These are phyloP conservation scores for Brachyrhaphis roseni DNA, from an alignment of 2,797 vertebrate species.

Conservation along the genomic window DNA sequence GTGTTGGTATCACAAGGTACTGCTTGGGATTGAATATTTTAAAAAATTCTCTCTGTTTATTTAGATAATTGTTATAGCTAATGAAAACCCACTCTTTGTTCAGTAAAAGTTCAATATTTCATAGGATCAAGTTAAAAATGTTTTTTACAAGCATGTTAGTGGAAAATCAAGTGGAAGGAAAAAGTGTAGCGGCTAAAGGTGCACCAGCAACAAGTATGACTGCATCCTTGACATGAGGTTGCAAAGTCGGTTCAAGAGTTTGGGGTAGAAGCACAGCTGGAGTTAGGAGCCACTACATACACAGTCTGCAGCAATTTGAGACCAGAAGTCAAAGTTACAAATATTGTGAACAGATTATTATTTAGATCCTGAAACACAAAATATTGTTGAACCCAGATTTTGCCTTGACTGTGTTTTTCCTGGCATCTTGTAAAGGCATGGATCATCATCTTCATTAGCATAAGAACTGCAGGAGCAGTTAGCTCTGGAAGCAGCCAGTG, in stretches of 20 bases:
- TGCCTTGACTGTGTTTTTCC: neutral
- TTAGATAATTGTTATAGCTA: neutral
- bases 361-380: neutral
- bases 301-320: neutral
- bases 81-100: neutral
- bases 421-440: neutral
- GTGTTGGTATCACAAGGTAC: neutral
- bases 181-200: neutral
- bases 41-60: neutral
- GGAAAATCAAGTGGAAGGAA: neutral
- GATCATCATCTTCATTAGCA: neutral
- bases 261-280: neutral
- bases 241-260: neutral
- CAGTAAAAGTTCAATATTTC: neutral
- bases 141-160: neutral
- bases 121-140: neutral
- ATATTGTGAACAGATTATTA: neutral
- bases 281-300: neutral
- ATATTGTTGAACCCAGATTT: neutral
- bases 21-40: neutral
- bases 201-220: neutral
- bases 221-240: neutral
- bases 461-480: too few species aligned
- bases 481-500: neutral
- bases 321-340: neutral